Evolutionary conservation across 2,797 vertebrate species (phyloP).

Genomic region (Propithecus perrieri): DNA sequence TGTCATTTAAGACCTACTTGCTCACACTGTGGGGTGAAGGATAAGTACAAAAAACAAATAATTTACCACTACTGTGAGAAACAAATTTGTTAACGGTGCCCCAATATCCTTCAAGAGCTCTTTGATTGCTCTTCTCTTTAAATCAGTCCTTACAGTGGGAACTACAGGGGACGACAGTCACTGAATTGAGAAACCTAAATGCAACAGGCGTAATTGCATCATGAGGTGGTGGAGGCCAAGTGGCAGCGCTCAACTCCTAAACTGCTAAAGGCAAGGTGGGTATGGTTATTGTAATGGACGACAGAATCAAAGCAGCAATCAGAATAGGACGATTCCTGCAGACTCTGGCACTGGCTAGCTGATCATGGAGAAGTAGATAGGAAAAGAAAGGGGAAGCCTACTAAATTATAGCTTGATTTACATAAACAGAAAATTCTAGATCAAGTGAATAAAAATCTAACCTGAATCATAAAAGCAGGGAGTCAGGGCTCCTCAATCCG

Average conservation of each 20-base stretch:
- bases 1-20: background rate
- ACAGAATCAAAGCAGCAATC: background rate
- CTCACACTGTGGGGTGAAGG: background rate
- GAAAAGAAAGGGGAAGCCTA: background rate
- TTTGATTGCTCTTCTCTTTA: background rate
- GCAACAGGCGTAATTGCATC: background rate
- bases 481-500: background rate
- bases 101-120: background rate
- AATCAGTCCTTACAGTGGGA: background rate
- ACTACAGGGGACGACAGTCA: background rate
- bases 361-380: background rate
- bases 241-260: background rate
- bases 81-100: background rate
- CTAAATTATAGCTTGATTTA: background rate
- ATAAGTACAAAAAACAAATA: background rate
- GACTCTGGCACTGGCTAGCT: background rate
- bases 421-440: background rate
- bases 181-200: background rate
- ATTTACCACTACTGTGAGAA: background rate
- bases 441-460: background rate
- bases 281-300: background rate
- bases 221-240: rapidly evolving
- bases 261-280: background rate
- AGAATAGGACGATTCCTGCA: background rate
- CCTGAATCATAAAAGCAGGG: background rate